Percentiles rank a stretch among this genome's conserved stretches.
phyloP scores from a whole-genome alignment of 2,113 vertebrate genomes.

The Indri indri region DNA sequence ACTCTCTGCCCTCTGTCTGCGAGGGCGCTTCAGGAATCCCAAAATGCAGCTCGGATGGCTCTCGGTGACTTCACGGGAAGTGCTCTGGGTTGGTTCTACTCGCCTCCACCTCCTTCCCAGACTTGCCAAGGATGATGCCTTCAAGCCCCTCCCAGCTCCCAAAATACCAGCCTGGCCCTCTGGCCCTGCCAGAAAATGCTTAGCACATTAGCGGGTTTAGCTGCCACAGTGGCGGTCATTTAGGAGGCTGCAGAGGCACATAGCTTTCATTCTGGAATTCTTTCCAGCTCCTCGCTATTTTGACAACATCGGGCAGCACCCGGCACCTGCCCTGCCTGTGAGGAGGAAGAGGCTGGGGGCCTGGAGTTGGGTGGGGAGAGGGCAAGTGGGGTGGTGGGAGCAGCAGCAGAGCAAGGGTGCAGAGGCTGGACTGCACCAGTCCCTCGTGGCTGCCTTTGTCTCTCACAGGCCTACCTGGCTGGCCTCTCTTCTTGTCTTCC shows the following conservation, averaged over 20 bases:
- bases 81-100: constrained; percentile 58
- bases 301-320: constrained; percentile 76
- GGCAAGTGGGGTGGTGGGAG: constrained; percentile 50
- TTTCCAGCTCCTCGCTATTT: constrained; percentile 81
- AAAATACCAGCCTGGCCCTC: constrained; percentile 77
- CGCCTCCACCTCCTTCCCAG: constrained; percentile 59
- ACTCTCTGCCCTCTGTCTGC: not conserved
- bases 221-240: constrained; percentile 67
- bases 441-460: not conserved
- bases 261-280: constrained; percentile 80
- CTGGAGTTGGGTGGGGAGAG: not conserved
- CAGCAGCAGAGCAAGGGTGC: constrained; percentile 49
- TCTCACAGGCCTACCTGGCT: not conserved
- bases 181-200: constrained; percentile 82
- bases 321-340: constrained; percentile 62
- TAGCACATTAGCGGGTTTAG: constrained; percentile 85
- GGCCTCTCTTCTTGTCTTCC: constrained; percentile 28
- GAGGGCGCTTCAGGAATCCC: constrained; percentile 54
- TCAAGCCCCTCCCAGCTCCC: constrained; percentile 71
- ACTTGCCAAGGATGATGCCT: constrained; percentile 51
- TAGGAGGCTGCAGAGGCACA: constrained; percentile 77
- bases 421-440: constrained; percentile 25
- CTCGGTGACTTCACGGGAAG: constrained; percentile 45
- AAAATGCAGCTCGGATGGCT: constrained; percentile 18
- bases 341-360: constrained; percentile 59